These are phyloP conservation scores for Oreochromis tanganicae DNA, from an alignment of 2,113 vertebrate genomes.

Conservation along the genomic window DNA sequence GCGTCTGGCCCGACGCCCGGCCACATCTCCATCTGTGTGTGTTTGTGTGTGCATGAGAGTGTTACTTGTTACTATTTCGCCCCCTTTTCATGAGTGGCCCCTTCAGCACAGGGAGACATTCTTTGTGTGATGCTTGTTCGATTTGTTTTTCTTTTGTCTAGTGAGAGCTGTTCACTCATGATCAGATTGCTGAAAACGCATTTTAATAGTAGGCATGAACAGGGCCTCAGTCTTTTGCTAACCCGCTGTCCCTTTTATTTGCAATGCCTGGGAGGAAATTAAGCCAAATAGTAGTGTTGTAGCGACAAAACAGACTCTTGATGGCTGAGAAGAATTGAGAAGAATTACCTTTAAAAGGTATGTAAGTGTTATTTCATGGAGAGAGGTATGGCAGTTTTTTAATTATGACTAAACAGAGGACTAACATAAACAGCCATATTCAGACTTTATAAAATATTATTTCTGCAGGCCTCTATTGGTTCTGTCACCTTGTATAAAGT, in stretches of 20 bases:
- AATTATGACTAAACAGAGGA: not conserved
- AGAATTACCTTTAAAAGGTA: not conserved
- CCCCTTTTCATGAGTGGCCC: slow-evolving; percentile 73
- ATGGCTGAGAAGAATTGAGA: not conserved
- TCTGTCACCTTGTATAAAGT: not conserved
- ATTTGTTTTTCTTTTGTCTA: slow-evolving; percentile 13
- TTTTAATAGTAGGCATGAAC: not conserved
- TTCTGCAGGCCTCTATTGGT: not conserved
- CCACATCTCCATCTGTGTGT: slow-evolving; percentile 86
- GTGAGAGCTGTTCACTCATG: not conserved
- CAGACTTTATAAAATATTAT: not conserved
- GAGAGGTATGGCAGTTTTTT: not conserved
- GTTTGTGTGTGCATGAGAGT: slow-evolving; percentile 17
- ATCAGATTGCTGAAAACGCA: not conserved
- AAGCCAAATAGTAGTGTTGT: not conserved
- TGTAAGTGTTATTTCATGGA: not conserved
- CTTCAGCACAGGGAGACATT: slow-evolving; percentile 58
- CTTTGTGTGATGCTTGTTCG: slow-evolving; percentile 29
- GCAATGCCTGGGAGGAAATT: not conserved
- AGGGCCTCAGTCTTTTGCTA: not conserved
- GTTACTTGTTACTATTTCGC: slow-evolving; percentile 73
- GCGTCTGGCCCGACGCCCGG: slow-evolving; percentile 73
- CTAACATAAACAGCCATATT: not conserved
- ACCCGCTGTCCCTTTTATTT: slow-evolving; percentile 19
- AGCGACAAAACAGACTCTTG: not conserved